Conservation (phyloP, 2,797 vertebrate genomes). For the Microctenopoma steveboyesi region DNA sequence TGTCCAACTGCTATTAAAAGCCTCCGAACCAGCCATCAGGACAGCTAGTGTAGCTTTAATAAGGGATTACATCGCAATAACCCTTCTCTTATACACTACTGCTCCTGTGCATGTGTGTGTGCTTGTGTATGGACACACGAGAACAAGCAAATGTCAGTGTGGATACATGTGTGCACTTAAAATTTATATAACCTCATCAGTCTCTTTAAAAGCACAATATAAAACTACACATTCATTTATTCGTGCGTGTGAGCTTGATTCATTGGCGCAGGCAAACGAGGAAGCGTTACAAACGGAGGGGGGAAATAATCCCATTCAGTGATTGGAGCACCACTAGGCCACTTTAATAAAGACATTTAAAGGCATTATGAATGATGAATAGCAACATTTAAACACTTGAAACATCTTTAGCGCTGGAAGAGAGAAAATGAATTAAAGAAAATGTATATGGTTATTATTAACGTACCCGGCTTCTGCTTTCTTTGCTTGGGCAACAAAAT, state of each 20-base stretch:
- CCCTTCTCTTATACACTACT: conserved; percentile 66
- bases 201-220: conserved; percentile 18
- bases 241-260: background rate
- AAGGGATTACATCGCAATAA: conserved; percentile 74
- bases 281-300: conserved; percentile 6
- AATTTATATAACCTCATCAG: conserved; percentile 32
- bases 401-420: background rate
- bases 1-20: conserved; percentile 58
- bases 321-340: background rate
- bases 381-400: background rate
- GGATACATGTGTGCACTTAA: conserved; percentile 28
- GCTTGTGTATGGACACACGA: background rate
- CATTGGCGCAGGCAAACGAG: background rate
- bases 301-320: background rate
- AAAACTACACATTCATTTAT: background rate
- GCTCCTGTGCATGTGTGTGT: conserved; percentile 39
- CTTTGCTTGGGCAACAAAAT: conserved; percentile 22
- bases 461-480: conserved; percentile 18
- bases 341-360: background rate
- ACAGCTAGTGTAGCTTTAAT: conserved; percentile 63
- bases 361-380: background rate
- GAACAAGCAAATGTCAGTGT: conserved; percentile 15
- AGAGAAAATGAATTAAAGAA: background rate
- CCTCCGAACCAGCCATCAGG: conserved; percentile 51
- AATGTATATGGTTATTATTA: background rate